Evolutionary conservation across 2,797 vertebrate genomes (phyloP).

Genomic region (Tamandua tetradactyla): DNA sequence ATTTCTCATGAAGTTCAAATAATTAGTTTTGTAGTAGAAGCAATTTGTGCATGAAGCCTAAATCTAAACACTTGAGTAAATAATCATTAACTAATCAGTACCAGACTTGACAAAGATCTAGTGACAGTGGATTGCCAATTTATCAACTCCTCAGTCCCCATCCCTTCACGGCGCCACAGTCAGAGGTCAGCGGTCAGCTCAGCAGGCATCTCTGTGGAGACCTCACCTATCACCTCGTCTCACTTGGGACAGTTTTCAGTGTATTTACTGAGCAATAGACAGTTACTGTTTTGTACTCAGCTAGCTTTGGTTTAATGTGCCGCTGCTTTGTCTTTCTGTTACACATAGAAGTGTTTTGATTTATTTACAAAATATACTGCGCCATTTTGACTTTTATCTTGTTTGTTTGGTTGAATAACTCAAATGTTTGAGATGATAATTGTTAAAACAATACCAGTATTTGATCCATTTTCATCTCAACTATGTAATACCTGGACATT

Average conservation of each 20-base stretch:
- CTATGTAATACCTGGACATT: too few species aligned
- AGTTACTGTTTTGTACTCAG: slow-evolving; percentile 85
- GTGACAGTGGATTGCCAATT: slow-evolving; percentile 80
- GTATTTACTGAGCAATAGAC: slow-evolving; percentile 96
- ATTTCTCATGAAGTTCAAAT: neutral
- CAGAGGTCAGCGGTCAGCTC: slow-evolving; percentile 86
- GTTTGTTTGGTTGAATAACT: slow-evolving; percentile 89
- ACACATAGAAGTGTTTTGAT: slow-evolving; percentile 82
- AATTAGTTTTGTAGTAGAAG: slow-evolving; percentile 74
- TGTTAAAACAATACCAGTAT: slow-evolving; percentile 86
- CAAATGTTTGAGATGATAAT: slow-evolving; percentile 86
- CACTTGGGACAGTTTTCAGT: slow-evolving; percentile 86
- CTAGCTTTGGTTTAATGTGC: slow-evolving; percentile 85
- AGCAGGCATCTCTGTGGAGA: slow-evolving; percentile 84
- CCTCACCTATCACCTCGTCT: slow-evolving; percentile 83
- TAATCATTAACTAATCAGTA: slow-evolving; percentile 77
- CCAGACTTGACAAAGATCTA: slow-evolving; percentile 86
- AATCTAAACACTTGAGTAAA: slow-evolving; percentile 65
- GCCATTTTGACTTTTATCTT: slow-evolving; percentile 87
- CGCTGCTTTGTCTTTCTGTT: slow-evolving; percentile 91
- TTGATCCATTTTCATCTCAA: slow-evolving; percentile 90
- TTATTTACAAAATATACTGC: slow-evolving; percentile 86
- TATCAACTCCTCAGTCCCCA: slow-evolving; percentile 82
- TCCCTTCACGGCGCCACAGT: slow-evolving; percentile 83
- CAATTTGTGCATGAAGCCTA: slow-evolving; percentile 72